A percentile compares a stretch with the other conserved stretches of the same genome.
Conservation (phyloP, 1,140 invertebrate genomes). For the Dysdera silvatica region DNA sequence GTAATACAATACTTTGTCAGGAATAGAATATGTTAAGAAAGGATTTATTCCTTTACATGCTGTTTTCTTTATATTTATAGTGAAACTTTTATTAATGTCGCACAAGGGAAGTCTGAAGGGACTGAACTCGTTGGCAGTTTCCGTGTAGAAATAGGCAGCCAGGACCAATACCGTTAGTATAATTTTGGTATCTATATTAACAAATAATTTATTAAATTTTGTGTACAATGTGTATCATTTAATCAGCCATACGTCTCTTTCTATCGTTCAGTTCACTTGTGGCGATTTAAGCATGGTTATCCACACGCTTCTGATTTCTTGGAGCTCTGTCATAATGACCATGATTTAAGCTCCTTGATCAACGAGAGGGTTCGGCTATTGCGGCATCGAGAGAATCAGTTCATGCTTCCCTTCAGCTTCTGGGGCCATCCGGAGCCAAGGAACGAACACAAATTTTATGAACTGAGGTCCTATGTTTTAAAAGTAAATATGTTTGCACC, state of each 20-base stretch:
- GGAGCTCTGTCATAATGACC: slow-evolving; percentile 25
- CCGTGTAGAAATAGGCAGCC: slow-evolving; percentile 81
- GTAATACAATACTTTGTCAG: no score
- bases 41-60: not conserved
- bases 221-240: no score
- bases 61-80: slow-evolving; percentile 47
- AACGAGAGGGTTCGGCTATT: slow-evolving; percentile 73
- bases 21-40: not conserved
- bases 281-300: slow-evolving; percentile 88
- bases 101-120: slow-evolving; percentile 51
- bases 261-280: slow-evolving; percentile 63
- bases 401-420: slow-evolving; percentile 76
- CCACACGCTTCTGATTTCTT: slow-evolving; percentile 64
- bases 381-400: slow-evolving; percentile 80
- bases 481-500: slow-evolving; percentile 53
- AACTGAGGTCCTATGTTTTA: slow-evolving; percentile 83
- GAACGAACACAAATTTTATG: slow-evolving; percentile 68
- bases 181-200: not conserved
- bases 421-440: slow-evolving; percentile 72
- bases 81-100: slow-evolving; percentile 66
- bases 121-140: slow-evolving; percentile 51
- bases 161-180: slow-evolving; percentile 72
- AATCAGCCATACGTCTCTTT: not conserved
- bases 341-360: slow-evolving; percentile 66
- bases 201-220: not conserved